Percentiles rank a stretch among this genome's conserved stretches.
Conservation (phyloP, 2,888 invertebrate species). For the Calameuta idolon region DNA sequence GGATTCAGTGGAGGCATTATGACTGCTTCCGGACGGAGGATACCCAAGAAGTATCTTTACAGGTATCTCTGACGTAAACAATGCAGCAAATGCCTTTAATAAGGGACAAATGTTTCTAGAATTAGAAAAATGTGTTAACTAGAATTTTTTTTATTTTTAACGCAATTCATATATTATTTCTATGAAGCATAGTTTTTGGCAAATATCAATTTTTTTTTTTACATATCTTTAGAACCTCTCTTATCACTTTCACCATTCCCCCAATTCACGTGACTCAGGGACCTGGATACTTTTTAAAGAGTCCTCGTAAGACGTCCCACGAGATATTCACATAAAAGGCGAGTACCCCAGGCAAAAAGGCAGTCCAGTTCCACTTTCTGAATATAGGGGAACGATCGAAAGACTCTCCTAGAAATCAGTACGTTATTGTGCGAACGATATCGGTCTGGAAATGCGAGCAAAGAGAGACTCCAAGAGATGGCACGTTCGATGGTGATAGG, state of each 20-base stretch:
- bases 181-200: background rate
- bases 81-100: background rate
- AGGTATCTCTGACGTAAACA: background rate
- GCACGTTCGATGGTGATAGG: background rate
- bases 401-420: background rate
- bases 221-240: background rate
- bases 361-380: constrained; percentile 6
- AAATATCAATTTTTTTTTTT: background rate
- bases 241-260: no score
- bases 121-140: background rate
- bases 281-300: background rate
- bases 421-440: constrained; percentile 1
- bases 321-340: background rate
- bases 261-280: background rate
- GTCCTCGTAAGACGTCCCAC: background rate
- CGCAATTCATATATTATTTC: background rate
- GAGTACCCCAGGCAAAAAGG: background rate
- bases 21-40: constrained; percentile 52
- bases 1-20: constrained; percentile 61
- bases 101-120: background rate
- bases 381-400: constrained; percentile 10
- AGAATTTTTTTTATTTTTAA: background rate
- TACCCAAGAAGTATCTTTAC: constrained; percentile 28
- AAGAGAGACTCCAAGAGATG: constrained; percentile 6
- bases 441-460: background rate